Evolutionary conservation across 1,140 invertebrate species (phyloP).

Genomic region (Hetaerina americana): DNA sequence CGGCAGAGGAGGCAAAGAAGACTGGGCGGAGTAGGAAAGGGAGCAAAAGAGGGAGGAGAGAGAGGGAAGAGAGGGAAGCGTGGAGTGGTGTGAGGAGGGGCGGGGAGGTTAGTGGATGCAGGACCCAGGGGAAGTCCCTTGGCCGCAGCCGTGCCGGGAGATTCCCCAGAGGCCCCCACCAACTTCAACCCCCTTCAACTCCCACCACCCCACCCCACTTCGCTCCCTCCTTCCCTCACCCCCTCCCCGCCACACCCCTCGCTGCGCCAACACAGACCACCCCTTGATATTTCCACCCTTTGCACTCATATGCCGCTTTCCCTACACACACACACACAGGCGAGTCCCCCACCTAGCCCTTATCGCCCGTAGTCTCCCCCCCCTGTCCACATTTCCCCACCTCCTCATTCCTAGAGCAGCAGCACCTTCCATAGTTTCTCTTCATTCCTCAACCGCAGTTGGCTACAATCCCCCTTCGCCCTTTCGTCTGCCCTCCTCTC

Average conservation of each 20-base stretch:
- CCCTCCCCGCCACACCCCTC: background rate
- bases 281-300: background rate
- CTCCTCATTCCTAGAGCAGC: too few species aligned
- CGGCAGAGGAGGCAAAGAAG: background rate
- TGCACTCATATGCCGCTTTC: background rate
- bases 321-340: background rate
- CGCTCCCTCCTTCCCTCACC: background rate
- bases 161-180: background rate
- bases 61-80: background rate
- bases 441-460: too few species aligned
- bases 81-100: background rate
- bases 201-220: background rate
- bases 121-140: background rate
- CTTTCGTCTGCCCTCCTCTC: too few species aligned
- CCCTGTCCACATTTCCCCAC: too few species aligned
- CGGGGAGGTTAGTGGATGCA: background rate
- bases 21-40: too few species aligned
- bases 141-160: background rate
- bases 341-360: background rate
- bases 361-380: too few species aligned
- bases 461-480: too few species aligned
- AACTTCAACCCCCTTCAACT: background rate
- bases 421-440: too few species aligned
- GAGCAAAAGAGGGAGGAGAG: background rate
- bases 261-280: background rate